A percentile compares a stretch with the other conserved stretches of the same genome.
Conservation (phyloP, 1,140 invertebrate species). For the Melanaphis sacchari region DNA sequence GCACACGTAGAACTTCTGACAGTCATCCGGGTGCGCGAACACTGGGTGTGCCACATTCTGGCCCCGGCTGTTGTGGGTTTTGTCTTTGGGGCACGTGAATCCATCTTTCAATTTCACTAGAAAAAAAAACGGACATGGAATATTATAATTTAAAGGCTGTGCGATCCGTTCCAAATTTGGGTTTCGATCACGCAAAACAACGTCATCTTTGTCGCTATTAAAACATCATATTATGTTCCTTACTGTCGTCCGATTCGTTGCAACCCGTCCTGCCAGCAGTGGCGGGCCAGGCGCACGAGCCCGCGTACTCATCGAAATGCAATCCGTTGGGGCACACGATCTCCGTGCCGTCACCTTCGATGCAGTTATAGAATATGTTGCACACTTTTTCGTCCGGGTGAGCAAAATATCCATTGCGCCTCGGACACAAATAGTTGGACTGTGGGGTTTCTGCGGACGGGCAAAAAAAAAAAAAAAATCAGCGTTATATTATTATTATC, state of each 20-base stretch:
- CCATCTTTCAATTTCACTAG: slow-evolving; percentile 75
- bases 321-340: slow-evolving; percentile 84
- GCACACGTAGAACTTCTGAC: slow-evolving; percentile 89
- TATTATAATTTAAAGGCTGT: neutral
- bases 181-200: neutral
- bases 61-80: slow-evolving; percentile 71
- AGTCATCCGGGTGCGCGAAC: slow-evolving; percentile 83
- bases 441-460: slow-evolving; percentile 74
- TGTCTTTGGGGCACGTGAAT: slow-evolving; percentile 80
- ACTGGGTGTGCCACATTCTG: slow-evolving; percentile 83
- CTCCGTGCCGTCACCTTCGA: slow-evolving; percentile 80
- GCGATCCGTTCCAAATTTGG: too few species aligned
- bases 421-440: slow-evolving; percentile 76
- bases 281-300: slow-evolving; percentile 88
- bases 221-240: slow-evolving; percentile 39
- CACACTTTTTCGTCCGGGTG: slow-evolving; percentile 82
- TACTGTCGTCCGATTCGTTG: slow-evolving; percentile 65
- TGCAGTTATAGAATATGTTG: slow-evolving; percentile 88
- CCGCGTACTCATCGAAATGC: slow-evolving; percentile 86
- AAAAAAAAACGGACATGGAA: neutral
- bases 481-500: neutral
- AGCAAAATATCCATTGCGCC: slow-evolving; percentile 86
- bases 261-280: slow-evolving; percentile 79
- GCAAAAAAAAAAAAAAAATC: neutral
- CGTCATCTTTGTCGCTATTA: neutral